Evolutionary conservation across 2,797 vertebrate species (phyloP), one percentile per base, ranked within the genome.

Genomic region (Chaetodon trifasciatus): DNA sequence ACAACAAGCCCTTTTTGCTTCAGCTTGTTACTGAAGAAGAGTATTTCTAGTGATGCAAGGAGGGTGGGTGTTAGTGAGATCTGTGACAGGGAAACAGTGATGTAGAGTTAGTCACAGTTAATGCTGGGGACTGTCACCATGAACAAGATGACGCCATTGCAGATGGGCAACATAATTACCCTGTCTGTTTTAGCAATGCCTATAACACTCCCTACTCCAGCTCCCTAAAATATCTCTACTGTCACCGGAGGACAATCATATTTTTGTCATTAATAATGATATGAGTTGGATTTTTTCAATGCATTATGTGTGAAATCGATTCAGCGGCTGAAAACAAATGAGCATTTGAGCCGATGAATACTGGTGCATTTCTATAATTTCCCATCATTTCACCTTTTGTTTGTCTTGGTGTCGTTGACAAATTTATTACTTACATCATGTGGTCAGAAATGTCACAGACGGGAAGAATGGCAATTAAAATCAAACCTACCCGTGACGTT

Each of bases 11-110:
- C 57, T 44, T 70, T 69, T 72, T 58, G 49, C 81, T 80, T 63
- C 35, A 68, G 58, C 82, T 84, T 86, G 80, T 92, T 86, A 82
- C 75, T 53, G 76, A 78, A 50, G 60, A 74, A 56, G 49, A 73
- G 65, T 79, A 65, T 89, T 83, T 86, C 68, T 60, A 72, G 56
- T 68, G 56, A 80, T 86, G 76, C 21, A 19, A 60, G 49, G 78
- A 60, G 79, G 73, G 78, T 81, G 65, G 49, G 62, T 70, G 81
- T 75, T 68, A 3, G 82, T 60, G 78, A 84, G 56, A 69, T 64
- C 35, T 82, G 50, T 87, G 81, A 83, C 86, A 76, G 71, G 65
- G 49, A 80, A 79, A 79, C 76, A 35, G 79, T 28, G 83, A 77
- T 79, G 70, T 68, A 23, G 61, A 79, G 76, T 64, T 72, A 74